Base-by-base conservation (phyloP, 2,797 vertebrate genomes). In the Okamejei kenojei region DNA sequence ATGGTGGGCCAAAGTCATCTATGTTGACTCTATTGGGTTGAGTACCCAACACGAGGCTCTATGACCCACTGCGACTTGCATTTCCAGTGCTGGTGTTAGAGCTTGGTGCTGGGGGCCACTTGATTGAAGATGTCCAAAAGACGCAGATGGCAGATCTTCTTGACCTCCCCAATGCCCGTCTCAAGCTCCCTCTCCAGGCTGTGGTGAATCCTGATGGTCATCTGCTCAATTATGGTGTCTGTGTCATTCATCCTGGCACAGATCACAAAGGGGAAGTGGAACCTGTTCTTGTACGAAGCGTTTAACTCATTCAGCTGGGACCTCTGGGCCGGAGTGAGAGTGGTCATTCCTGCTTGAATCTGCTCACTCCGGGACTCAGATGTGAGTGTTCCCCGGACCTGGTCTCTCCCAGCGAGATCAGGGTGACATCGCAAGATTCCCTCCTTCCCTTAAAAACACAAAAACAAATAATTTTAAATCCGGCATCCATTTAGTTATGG, bases 381-480 rank as follows among this genome's bases (percentile, higher is more conserved):
- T 0, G 96, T 97, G 93, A 98, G 94, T 0, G 95, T 94, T 90
- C 97, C 97, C 32, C 90, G 94, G 38, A 95, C 96, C 86, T 97
- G 95, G 82, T 97, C 97, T 93, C 95, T 95, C 61, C 97, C 97
- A 0, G 97, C 97, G 76, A 98, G 96, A 94, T 98, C 97, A 5
- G 97, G 97, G 93, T 97, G 97, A 94, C 97, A 98, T 93, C 97
- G 96, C 93, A 98, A 95, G 93, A 98, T 95, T 1, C 97, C 97
- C 94, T 97, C 97, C 93, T 97, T 97, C 94, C 97, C 98, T 98
- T 8, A 29, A 11, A 86, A 90, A 93, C 8, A 74, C 65, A 82
- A 68, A 76, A 80, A 29, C 5, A 88, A 93, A 26, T 9, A 1
- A 19, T 68, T 88, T 35, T 35, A 65, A 68, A 68, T 21, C 32